Evolutionary conservation across 2,797 vertebrate genomes (phyloP).

Genomic region (Perodicticus potto): DNA sequence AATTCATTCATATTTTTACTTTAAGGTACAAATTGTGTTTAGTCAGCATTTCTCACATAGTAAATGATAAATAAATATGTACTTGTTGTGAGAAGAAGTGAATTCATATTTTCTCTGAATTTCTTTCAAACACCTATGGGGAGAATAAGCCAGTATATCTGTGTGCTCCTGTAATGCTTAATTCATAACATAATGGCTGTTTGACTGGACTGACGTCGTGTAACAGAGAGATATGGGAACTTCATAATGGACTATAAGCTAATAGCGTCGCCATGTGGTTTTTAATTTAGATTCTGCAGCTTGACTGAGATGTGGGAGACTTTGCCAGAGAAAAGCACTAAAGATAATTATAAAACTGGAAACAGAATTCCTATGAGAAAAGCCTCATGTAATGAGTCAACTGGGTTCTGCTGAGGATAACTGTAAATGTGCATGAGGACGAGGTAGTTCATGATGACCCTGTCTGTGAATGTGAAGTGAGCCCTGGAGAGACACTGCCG

Average conservation of each 20-base stretch:
- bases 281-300: slow-evolving; percentile 6
- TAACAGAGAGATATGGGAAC: neutral
- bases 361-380: slow-evolving; percentile 42
- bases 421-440: neutral
- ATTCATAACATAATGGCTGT: neutral
- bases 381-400: neutral
- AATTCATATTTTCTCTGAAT: neutral
- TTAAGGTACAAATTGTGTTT: neutral
- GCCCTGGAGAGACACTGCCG: neutral
- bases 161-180: neutral
- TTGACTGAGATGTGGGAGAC: neutral
- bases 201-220: neutral
- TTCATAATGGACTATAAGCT: neutral
- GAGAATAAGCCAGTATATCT: neutral
- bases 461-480: neutral
- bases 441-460: slow-evolving; percentile 33
- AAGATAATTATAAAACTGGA: slow-evolving; percentile 39
- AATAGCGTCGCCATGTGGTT: neutral
- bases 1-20: neutral
- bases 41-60: neutral
- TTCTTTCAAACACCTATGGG: neutral
- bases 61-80: neutral
- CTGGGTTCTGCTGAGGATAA: neutral
- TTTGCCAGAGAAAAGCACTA: slow-evolving; percentile 41
- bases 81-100: neutral